These are phyloP conservation scores for Illadopsis cleaveri DNA, from an alignment of 2,113 vertebrate species.

Conservation along the genomic window DNA sequence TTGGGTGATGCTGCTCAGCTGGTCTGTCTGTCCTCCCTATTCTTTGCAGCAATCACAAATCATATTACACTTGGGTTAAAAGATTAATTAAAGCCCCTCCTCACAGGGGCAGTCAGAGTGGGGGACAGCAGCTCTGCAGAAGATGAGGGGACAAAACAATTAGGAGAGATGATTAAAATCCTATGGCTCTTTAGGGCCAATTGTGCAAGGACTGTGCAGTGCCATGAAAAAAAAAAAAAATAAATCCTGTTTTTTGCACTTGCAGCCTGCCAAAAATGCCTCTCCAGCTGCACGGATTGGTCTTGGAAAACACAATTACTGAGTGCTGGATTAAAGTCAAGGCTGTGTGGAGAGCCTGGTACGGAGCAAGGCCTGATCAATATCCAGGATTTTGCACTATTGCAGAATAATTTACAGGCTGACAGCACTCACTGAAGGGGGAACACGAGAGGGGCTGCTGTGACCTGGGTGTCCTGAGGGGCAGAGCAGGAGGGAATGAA, in stretches of 20 bases:
- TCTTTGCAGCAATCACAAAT: neutral
- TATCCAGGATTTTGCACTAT: neutral
- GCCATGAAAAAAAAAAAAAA: neutral
- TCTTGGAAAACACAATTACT: neutral
- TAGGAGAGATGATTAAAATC: neutral
- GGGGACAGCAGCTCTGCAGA: neutral
- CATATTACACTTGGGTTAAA: no score
- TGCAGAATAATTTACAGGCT: neutral
- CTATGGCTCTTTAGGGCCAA: neutral
- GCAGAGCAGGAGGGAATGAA: neutral
- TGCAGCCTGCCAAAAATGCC: neutral
- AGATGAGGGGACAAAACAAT: neutral
- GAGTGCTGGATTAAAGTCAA: neutral
- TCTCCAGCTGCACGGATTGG: neutral
- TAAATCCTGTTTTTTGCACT: neutral
- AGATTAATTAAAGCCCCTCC: neutral
- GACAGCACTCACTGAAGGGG: neutral
- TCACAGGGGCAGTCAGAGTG: neutral
- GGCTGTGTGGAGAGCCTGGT: neutral
- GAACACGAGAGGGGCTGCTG: neutral
- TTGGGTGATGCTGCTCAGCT: neutral
- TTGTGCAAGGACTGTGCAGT: neutral
- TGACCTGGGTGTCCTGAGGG: conserved; percentile 14
- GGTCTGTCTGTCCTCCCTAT: neutral
- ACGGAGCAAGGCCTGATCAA: neutral